Evolutionary conservation across 2,888 invertebrate genomes (phyloP).

Genomic region (Eledona agricola): DNA sequence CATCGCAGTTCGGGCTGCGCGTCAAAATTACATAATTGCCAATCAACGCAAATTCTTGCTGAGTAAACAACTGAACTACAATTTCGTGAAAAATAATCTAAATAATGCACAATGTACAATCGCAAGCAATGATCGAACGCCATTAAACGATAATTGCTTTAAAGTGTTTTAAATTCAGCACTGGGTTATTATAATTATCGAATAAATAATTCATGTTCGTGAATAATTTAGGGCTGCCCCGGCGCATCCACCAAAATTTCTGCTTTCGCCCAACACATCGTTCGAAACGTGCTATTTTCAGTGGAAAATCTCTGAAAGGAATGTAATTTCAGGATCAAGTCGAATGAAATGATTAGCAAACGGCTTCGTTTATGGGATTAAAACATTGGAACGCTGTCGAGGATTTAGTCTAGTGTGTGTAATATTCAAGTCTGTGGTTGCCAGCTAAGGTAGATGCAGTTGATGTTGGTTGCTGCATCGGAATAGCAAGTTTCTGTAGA

Average conservation of each 20-base stretch:
- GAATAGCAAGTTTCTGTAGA: too few relatives aligned
- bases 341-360: conserved; percentile 4
- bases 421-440: conserved; percentile 6
- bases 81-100: too few relatives aligned
- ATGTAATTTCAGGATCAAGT: conserved; percentile 3
- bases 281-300: too few relatives aligned
- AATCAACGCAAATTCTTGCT: too few relatives aligned
- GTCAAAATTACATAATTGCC: conserved; percentile 13
- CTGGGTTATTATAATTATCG: conserved; percentile 21
- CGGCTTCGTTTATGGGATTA: conserved; percentile 7
- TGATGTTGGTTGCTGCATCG: too few relatives aligned
- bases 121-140: too few relatives aligned
- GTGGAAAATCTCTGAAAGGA: too few relatives aligned
- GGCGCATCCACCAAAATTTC: conserved; percentile 26
- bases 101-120: too few relatives aligned
- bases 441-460: conserved; percentile 11
- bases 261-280: conserved; percentile 5
- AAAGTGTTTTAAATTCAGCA: conserved; percentile 5
- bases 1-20: conserved; percentile 4
- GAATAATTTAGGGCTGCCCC: conserved; percentile 15
- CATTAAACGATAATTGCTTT: conserved; percentile 13
- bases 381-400: conserved; percentile 11
- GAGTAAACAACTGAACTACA: too few relatives aligned
- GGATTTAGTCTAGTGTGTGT: conserved; percentile 7
- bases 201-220: conserved; percentile 18